phyloP scores from a whole-genome alignment of 1,140 invertebrate species.

The Cotesia chilonis region DNA sequence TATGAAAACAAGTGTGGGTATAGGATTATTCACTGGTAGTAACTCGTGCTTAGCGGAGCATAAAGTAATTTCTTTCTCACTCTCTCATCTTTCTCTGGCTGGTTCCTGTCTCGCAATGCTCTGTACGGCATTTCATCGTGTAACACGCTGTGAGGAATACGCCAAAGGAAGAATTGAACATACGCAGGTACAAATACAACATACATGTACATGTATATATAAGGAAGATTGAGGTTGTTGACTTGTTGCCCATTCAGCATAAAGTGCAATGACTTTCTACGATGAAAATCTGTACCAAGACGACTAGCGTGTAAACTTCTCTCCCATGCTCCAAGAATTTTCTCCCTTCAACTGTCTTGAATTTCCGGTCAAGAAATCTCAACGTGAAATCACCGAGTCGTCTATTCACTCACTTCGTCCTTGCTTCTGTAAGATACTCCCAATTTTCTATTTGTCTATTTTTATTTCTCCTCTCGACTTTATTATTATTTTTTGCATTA shows the following conservation, averaged over 20 bases:
- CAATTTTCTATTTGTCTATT: neutral
- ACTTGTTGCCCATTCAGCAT: constrained; percentile 64
- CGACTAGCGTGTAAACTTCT: constrained; percentile 39
- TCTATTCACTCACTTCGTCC: constrained; percentile 13
- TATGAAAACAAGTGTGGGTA: constrained; percentile 43
- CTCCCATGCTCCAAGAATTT: constrained; percentile 23
- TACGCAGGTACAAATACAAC: constrained; percentile 33
- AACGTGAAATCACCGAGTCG: constrained; percentile 4
- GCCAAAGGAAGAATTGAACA: constrained; percentile 36
- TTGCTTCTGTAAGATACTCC: neutral
- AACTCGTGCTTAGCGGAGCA: constrained; percentile 54
- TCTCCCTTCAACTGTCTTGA: constrained; percentile 1
- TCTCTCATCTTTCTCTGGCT: constrained; percentile 32
- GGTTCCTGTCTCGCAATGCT: constrained; percentile 25
- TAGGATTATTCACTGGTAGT: constrained; percentile 55
- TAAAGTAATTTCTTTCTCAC: constrained; percentile 50
- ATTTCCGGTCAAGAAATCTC: constrained; percentile 29
- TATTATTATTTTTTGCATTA: neutral
- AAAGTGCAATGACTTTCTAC: constrained; percentile 62
- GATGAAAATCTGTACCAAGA: constrained; percentile 60
- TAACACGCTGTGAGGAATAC: constrained; percentile 30
- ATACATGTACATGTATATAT: constrained; percentile 37
- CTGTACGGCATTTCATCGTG: constrained; percentile 31
- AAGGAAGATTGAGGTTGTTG: constrained; percentile 55
- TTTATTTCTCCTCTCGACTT: too few relatives aligned